Evolutionary conservation across 1,140 invertebrate species (phyloP), one percentile per base, ranked within the genome.

Genomic region (Phymorhynchus buccinoides): DNA sequence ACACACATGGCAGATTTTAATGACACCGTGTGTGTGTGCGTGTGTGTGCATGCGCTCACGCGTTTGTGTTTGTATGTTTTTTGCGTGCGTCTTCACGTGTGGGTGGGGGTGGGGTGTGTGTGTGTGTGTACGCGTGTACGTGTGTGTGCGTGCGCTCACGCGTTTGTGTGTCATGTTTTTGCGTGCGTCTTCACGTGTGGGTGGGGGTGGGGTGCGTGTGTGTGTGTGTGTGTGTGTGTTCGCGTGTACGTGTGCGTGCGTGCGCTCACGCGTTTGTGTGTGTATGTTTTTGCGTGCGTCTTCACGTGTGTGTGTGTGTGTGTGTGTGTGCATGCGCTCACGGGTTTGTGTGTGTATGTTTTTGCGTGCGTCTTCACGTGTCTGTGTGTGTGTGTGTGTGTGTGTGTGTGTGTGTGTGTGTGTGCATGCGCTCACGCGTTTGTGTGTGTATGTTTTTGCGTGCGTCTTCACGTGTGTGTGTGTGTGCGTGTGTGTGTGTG

Each of bases 361-460:
- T 52, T 7, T 71, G 66, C 30, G 66, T 71, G 66, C 30, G 66
- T 71, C 14, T 71, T 14, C 30, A 30, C 30, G 66, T 71, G 66
- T 71, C 14, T 71, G 66, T 71, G 66, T 71, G 66, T 71, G 66
- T 71, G 66, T 71, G 66, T 71, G 66, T 71, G 66, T 71, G 66
- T 71, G n/a, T n/a, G n/a, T n/a, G n/a, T n/a, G n/a, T n/a, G n/a
- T n/a, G n/a, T n/a, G n/a, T n/a, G n/a, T n/a, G n/a, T n/a, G n/a
- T n/a, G 66, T 71, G 66, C 30, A 30, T 71, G 66, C 30, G 66
- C 30, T 14, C 30, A 30, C 35, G 39, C 77, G 27, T 84, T 14
- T 71, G 66, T 71, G 66, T 71, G 66, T 71, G 66, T 71, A 52
- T n/a, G n/a, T n/a, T n/a, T n/a, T n/a, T n/a, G n/a, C n/a, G n/a